Evolutionary conservation across 2,888 invertebrate genomes (phyloP).

Genomic region (Synergus itoensis): DNA sequence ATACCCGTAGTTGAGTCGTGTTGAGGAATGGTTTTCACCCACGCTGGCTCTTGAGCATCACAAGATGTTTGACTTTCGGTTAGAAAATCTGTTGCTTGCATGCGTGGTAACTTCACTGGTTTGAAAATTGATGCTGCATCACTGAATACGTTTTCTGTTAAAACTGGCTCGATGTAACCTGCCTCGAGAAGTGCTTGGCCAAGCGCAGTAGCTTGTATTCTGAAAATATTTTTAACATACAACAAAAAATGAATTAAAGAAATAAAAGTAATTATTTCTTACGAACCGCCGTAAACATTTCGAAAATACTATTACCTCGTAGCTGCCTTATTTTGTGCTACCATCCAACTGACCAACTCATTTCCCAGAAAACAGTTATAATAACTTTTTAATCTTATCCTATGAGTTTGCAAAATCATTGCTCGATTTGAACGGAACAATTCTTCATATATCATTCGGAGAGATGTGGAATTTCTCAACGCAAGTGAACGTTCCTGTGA

Average conservation of each 20-base stretch:
- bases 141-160: constrained; percentile 75
- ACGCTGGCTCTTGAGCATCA: constrained; percentile 82
- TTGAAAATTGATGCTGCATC: constrained; percentile 79
- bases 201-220: constrained; percentile 87
- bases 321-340: constrained; percentile 87
- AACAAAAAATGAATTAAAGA: constrained; percentile 24
- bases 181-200: constrained; percentile 89
- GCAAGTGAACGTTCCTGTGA: constrained; percentile 80
- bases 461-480: constrained; percentile 81
- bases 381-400: constrained; percentile 87
- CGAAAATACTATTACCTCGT: constrained; percentile 81
- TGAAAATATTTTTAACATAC: constrained; percentile 66
- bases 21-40: constrained; percentile 82
- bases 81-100: constrained; percentile 74
- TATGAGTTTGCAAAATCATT: constrained; percentile 81
- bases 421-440: constrained; percentile 80
- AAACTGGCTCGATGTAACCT: constrained; percentile 85
- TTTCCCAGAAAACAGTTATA: constrained; percentile 88
- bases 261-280: background rate
- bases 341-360: constrained; percentile 91
- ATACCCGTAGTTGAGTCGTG: constrained; percentile 77
- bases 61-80: constrained; percentile 76
- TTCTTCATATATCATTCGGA: constrained; percentile 83
- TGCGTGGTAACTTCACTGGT: constrained; percentile 73
- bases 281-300: background rate